These are phyloP conservation scores for Cuniculus paca DNA, from an alignment of 2,797 vertebrate species.

Conservation along the genomic window DNA sequence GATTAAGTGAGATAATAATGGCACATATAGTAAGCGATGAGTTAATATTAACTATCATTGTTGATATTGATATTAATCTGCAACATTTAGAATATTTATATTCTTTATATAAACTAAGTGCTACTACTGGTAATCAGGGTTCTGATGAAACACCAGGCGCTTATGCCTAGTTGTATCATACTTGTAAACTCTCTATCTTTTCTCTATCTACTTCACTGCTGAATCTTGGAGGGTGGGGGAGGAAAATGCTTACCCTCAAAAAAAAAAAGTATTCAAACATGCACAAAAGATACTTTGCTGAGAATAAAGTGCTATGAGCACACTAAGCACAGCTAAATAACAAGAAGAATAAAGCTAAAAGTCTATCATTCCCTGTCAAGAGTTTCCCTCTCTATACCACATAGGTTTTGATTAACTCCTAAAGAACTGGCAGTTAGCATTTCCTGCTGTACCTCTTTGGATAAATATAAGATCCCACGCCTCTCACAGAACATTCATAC, in stretches of 20 bases:
- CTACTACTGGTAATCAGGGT: background rate
- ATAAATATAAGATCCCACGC: constrained; percentile 20
- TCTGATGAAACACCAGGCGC: background rate
- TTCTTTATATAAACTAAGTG: constrained; percentile 5
- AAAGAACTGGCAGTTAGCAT: background rate
- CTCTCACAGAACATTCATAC: constrained; percentile 40
- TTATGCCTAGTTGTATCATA: background rate
- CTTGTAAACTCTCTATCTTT: background rate
- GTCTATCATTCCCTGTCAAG: background rate
- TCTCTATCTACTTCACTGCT: background rate
- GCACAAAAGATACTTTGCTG: background rate
- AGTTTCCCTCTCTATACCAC: background rate
- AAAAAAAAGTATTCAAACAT: constrained; percentile 53
- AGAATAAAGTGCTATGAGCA: constrained; percentile 9
- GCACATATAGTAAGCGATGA: background rate
- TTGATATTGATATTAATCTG: background rate
- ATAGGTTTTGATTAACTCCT: background rate
- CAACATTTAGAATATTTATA: background rate
- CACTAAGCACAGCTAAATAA: background rate
- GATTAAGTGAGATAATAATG: background rate
- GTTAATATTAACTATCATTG: background rate
- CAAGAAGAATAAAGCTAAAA: background rate
- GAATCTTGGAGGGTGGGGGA: fast-evolving
- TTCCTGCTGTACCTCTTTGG: background rate
- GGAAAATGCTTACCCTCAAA: background rate